Conservation (phyloP, 1,140 invertebrate genomes). For the Anthonomus grandis region DNA sequence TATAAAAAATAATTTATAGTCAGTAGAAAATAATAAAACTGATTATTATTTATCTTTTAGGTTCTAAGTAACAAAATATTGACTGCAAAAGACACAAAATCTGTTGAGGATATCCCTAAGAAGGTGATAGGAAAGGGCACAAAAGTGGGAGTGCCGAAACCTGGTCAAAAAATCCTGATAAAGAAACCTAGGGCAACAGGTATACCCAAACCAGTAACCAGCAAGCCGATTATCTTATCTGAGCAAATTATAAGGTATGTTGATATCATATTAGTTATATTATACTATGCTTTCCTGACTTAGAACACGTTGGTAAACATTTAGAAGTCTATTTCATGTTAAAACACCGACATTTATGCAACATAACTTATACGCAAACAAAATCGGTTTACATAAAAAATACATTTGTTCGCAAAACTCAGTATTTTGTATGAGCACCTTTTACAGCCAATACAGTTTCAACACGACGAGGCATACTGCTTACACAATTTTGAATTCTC, state of each 20-base stretch:
- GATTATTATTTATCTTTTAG: conserved; percentile 7
- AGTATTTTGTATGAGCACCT: too few relatives aligned
- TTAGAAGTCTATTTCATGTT: too few relatives aligned
- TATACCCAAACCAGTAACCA: conserved; percentile 4
- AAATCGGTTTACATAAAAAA: too few relatives aligned
- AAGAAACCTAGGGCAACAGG: not conserved
- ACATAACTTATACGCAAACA: too few relatives aligned
- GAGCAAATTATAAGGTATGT: conserved; percentile 42
- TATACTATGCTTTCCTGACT: too few relatives aligned
- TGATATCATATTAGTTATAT: too few relatives aligned
- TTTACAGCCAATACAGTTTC: too few relatives aligned
- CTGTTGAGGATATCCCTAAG: conserved; percentile 5
- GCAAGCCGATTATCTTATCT: conserved; percentile 44
- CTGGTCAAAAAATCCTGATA: conserved; percentile 20
- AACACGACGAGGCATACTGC: too few relatives aligned
- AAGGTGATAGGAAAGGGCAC: conserved; percentile 7
- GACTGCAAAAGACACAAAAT: conserved; percentile 10
- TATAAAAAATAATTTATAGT: not conserved
- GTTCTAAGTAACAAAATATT: not conserved
- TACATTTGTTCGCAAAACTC: too few relatives aligned
- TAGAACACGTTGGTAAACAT: too few relatives aligned
- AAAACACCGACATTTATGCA: too few relatives aligned
- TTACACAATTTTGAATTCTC: too few relatives aligned
- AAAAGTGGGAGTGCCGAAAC: conserved; percentile 9
- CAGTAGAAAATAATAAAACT: not conserved